A percentile compares a stretch with the other conserved stretches of the same genome.
Evolutionary conservation across 2,113 vertebrate species (phyloP).

Genomic region (Pachyramphus minor): DNA sequence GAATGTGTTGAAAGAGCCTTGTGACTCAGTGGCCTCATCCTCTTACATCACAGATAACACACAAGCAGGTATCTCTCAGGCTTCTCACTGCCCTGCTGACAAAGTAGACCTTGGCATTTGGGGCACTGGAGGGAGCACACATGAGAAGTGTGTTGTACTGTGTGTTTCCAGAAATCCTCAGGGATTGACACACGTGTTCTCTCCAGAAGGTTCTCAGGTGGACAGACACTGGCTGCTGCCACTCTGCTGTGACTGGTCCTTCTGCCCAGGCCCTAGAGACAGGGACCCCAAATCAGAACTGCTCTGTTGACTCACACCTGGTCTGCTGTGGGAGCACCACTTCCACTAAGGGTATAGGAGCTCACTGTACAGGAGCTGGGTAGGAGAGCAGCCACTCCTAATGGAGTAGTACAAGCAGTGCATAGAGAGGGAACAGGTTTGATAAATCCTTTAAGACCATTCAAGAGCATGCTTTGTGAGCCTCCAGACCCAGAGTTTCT

Average conservation of each 20-base stretch:
- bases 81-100: neutral
- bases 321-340: neutral
- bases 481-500: neutral
- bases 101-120: neutral
- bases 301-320: neutral
- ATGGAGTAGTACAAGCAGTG: neutral
- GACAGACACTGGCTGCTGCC: neutral
- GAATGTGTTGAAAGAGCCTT: neutral
- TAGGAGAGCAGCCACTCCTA: neutral
- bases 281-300: neutral
- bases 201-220: neutral
- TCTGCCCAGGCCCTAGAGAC: neutral
- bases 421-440: neutral
- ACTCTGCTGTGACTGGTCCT: neutral
- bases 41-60: neutral
- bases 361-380: neutral
- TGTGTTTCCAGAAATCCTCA: neutral
- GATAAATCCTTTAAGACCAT: neutral
- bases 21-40: neutral
- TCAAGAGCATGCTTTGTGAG: neutral
- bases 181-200: neutral
- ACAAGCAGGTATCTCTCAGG: neutral
- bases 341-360: neutral
- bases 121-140: neutral
- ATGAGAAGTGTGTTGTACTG: neutral